Evolutionary conservation across 2,797 vertebrate species (phyloP).

Genomic region (Falco naumanni): DNA sequence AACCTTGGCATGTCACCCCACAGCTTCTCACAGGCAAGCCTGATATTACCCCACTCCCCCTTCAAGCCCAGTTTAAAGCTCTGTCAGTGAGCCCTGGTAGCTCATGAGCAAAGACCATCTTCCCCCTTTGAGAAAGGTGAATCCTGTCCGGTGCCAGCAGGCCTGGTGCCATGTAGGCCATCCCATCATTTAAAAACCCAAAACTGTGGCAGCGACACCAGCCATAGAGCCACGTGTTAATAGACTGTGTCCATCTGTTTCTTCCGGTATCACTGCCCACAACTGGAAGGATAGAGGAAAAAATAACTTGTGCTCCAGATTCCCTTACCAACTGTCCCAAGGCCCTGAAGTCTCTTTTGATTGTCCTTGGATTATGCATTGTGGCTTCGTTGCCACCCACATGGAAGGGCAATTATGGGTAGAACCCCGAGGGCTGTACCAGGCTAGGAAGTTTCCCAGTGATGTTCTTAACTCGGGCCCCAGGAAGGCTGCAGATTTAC

Average conservation of each 20-base stretch:
- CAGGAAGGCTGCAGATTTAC: neutral
- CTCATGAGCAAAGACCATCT: neutral
- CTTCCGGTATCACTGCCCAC: fast-evolving
- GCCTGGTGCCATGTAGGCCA: neutral
- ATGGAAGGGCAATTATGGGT: too few relatives aligned
- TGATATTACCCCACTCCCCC: too few relatives aligned
- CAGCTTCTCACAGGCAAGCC: too few relatives aligned
- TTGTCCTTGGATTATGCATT: neutral
- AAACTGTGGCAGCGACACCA: neutral
- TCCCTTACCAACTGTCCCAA: too few relatives aligned
- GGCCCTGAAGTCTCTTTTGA: neutral
- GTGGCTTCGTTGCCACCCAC: neutral
- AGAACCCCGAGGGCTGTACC: neutral
- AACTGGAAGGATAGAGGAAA: neutral
- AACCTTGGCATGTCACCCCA: neutral
- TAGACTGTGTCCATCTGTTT: neutral
- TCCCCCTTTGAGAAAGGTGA: neutral
- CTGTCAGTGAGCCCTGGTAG: neutral
- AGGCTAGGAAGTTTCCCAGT: neutral
- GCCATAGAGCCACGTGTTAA: neutral
- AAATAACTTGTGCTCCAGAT: too few relatives aligned
- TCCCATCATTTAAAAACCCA: neutral
- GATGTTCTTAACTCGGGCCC: neutral
- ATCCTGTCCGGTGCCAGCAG: neutral
- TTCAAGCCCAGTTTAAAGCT: too few relatives aligned